phyloP scores from a whole-genome alignment of 2,113 vertebrate genomes.

The Rhineura floridana region DNA sequence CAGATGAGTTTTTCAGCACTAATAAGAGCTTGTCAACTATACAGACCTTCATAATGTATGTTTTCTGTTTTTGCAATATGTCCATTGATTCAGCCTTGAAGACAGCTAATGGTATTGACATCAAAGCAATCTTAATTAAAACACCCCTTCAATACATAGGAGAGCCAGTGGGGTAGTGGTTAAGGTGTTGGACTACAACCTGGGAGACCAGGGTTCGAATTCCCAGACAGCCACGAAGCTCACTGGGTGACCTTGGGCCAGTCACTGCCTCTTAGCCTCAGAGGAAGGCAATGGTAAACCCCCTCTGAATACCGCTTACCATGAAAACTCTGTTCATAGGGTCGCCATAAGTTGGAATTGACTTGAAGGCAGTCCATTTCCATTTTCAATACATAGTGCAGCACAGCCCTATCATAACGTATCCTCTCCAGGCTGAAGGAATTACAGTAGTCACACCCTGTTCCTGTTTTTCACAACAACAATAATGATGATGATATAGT shows the following conservation, averaged over 20 bases:
- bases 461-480: not conserved
- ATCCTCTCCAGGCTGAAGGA: not conserved
- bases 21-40: conserved; percentile 3
- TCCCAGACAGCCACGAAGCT: no score
- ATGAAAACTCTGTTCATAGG: no score
- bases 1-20: conserved; percentile 1
- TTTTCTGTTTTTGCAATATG: not conserved
- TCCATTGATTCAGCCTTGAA: not conserved
- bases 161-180: no score
- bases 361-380: no score
- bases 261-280: no score
- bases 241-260: no score
- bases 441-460: not conserved
- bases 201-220: no score
- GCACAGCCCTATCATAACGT: not conserved
- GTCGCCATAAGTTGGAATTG: no score
- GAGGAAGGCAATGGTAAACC: no score
- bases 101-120: not conserved
- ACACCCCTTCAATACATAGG: not conserved
- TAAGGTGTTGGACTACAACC: no score
- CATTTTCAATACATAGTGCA: not conserved
- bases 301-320: no score
- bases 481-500: not conserved
- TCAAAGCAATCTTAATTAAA: conserved; percentile 1
- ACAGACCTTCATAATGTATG: not conserved